Evolutionary conservation across 2,113 vertebrate genomes (phyloP), one percentile per base, ranked within the genome.

Genomic region (Prietella phreatophila): DNA sequence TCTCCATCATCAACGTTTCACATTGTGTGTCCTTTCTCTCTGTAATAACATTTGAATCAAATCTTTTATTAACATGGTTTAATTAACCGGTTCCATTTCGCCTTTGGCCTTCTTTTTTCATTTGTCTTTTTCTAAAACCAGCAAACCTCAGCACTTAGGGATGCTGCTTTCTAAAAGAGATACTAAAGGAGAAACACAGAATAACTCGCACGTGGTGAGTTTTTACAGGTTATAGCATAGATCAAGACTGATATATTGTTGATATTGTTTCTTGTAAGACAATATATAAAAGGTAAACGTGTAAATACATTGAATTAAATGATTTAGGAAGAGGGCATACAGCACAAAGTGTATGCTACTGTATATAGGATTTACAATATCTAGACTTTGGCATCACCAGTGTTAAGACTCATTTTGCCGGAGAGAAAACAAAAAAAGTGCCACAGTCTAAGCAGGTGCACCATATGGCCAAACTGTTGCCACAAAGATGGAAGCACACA

Each of bases 181-280:
- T 11, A 69, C 63, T 63, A 76, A 87, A 25, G 61, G 63, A 86
- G 36, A 84, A 83, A 84, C 50, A 73, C 27, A 86, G 33, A 83
- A n/a, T 65, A 42, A 58, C 83, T 80, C 69, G 36, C 55, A 85
- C 4, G 36, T 88, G 89, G 90, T 90, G 87, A 90, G 89, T 90
- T 17, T 22, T 17, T 69, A 25, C 36, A 67, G 75, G 58, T 55
- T 33, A 33, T 4, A 9, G 30, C 78, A 11, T 58, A 20, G 42
- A 53, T 15, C 14, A 50, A 14, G 22, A 78, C 27, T 47, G 17
- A 25, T 42, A 22, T 9, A 7, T 73, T 36, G 69, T 39, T 73
- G 36, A 39, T 22, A 25, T 25, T 22, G 36, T 75, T 25, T 75
- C 20, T 47, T 14, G 39, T 42, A 22, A 73, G 8, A 78, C 42